Percentiles rank a stretch among this genome's conserved stretches.
phyloP scores from a whole-genome alignment of 1,140 invertebrate species.

The Bathynomus jamesi region DNA sequence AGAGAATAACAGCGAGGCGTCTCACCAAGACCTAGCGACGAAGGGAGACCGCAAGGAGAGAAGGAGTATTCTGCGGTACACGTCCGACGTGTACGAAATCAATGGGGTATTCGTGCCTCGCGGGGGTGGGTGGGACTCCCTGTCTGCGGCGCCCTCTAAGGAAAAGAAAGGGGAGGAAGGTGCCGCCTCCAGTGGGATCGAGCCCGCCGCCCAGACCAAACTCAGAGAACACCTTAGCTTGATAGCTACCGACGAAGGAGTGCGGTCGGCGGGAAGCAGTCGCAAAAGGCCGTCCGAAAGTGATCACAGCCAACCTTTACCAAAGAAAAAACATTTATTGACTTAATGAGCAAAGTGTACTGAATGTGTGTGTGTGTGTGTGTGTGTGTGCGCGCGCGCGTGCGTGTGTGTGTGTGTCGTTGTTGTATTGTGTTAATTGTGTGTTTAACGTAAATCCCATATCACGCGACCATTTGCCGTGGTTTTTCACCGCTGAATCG shows the following conservation, averaged over 20 bases:
- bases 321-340: not conserved
- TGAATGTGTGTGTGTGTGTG: no score
- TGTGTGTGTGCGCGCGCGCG: no score
- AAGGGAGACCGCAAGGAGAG: constrained; percentile 26
- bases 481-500: no score
- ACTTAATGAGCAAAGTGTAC: not conserved
- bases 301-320: not conserved
- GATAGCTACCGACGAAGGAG: no score
- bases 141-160: not conserved
- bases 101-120: constrained; percentile 30
- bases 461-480: no score
- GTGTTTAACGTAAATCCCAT: no score
- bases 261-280: no score
- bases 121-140: constrained; percentile 26
- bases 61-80: constrained; percentile 35
- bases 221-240: no score
- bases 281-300: not conserved
- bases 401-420: no score
- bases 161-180: not conserved
- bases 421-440: no score
- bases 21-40: not conserved
- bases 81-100: constrained; percentile 35
- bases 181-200: not conserved
- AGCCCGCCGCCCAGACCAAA: no score
- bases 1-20: not conserved